Conservation (phyloP, 2,113 vertebrate species). For the Gallinago undulata region DNA sequence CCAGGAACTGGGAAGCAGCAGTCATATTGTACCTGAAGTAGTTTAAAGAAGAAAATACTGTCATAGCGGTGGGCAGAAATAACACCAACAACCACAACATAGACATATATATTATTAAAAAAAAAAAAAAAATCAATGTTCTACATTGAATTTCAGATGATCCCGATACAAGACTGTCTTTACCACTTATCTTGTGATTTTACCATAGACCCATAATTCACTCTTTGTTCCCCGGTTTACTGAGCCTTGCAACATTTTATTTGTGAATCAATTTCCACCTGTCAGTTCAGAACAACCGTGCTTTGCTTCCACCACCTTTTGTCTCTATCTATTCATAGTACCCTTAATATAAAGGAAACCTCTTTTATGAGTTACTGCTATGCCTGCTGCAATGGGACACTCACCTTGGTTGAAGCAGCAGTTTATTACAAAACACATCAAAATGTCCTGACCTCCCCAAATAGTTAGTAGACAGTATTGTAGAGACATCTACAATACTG, state of each 20-base stretch:
- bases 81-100: not conserved
- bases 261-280: conserved; percentile 20
- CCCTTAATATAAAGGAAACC: not conserved
- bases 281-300: not conserved
- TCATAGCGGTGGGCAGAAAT: not conserved
- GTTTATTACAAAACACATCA: not conserved
- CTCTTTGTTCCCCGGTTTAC: not conserved
- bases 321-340: not conserved
- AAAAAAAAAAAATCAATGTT: not conserved
- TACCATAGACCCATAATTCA: not conserved
- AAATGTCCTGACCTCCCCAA: not conserved
- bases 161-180: not conserved
- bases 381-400: not conserved
- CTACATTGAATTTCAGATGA: not conserved
- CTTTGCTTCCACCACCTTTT: not conserved
- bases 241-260: conserved; percentile 6
- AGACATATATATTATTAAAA: not conserved
- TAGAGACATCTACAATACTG: not conserved
- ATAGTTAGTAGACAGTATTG: too few species aligned
- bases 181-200: conserved; percentile 9
- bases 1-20: not conserved
- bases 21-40: not conserved
- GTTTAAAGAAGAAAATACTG: not conserved
- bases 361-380: not conserved
- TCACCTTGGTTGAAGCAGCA: not conserved